Conservation (phyloP, 37 sponge, comb jelly and placozoan species). For the Crambe crambe region DNA sequence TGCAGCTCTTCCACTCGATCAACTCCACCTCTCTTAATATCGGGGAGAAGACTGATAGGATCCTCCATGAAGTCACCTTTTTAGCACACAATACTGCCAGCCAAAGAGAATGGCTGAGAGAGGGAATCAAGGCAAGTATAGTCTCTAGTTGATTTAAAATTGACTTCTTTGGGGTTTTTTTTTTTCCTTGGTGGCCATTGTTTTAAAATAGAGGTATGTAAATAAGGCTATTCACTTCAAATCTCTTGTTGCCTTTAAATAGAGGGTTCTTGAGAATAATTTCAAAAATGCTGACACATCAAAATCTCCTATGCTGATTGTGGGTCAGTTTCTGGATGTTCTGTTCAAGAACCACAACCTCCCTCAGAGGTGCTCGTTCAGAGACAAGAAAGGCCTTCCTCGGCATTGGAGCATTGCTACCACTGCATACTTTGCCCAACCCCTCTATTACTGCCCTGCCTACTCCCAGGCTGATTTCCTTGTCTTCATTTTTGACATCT, state of each 20-base stretch:
- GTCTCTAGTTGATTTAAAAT: too few relatives aligned
- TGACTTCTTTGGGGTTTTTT: background rate
- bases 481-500: constrained; percentile 52
- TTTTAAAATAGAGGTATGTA: too few relatives aligned
- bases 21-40: background rate
- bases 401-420: background rate
- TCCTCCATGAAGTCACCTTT: constrained; percentile 55
- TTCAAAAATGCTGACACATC: background rate
- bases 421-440: constrained; percentile 3
- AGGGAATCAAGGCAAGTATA: background rate
- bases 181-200: too few relatives aligned
- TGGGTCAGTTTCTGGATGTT: constrained; percentile 38
- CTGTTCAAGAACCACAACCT: constrained; percentile 34
- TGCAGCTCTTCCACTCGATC: constrained; percentile 32
- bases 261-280: background rate
- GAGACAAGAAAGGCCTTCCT: background rate
- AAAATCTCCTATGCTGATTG: constrained; percentile 18
- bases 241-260: background rate
- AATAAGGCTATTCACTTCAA: too few relatives aligned
- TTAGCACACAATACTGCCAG: constrained; percentile 28
- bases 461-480: constrained; percentile 43
- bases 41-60: background rate
- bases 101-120: background rate
- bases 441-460: constrained; percentile 41
- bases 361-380: background rate